Percentiles rank a stretch among this genome's conserved stretches.
These are phyloP conservation scores for Scaptomyza cyrtandrae DNA, from an alignment of 2,888 invertebrate species.

Conservation along the genomic window DNA sequence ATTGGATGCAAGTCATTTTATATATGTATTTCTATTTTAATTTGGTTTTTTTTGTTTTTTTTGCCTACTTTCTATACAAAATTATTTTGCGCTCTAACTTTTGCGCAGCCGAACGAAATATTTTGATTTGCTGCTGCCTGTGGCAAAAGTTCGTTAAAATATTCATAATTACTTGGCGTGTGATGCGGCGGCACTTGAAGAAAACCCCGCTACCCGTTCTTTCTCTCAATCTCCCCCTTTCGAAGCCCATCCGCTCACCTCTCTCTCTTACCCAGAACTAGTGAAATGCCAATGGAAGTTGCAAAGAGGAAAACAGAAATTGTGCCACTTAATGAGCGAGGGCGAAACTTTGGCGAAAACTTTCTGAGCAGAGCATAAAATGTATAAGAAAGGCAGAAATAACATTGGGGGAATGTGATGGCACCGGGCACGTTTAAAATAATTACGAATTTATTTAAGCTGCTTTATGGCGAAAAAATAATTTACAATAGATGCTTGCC, in stretches of 20 bases:
- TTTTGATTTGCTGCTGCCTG: conserved; percentile 79
- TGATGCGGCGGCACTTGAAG: conserved; percentile 70
- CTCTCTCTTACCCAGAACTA: background rate
- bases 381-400: conserved; percentile 37
- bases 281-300: conserved; percentile 42
- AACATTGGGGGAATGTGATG: conserved; percentile 11
- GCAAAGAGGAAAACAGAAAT: conserved; percentile 72
- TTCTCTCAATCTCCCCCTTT: background rate
- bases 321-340: conserved; percentile 76
- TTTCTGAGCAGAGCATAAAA: conserved; percentile 53
- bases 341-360: conserved; percentile 73
- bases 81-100: conserved; percentile 73
- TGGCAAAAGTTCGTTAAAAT: conserved; percentile 80
- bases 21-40: conserved; percentile 5
- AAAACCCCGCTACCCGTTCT: background rate
- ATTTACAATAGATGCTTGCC: conserved; percentile 64
- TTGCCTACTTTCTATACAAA: conserved; percentile 62
- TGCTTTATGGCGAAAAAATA: conserved; percentile 70
- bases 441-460: conserved; percentile 80
- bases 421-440: conserved; percentile 71
- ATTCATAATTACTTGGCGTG: conserved; percentile 79
- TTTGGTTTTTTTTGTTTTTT: conserved; percentile 39
- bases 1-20: conserved; percentile 33
- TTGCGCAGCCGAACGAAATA: conserved; percentile 71
- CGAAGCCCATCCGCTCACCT: conserved; percentile 1